phyloP scores from a whole-genome alignment of 1,140 invertebrate species.

The Camponotus floridanus region DNA sequence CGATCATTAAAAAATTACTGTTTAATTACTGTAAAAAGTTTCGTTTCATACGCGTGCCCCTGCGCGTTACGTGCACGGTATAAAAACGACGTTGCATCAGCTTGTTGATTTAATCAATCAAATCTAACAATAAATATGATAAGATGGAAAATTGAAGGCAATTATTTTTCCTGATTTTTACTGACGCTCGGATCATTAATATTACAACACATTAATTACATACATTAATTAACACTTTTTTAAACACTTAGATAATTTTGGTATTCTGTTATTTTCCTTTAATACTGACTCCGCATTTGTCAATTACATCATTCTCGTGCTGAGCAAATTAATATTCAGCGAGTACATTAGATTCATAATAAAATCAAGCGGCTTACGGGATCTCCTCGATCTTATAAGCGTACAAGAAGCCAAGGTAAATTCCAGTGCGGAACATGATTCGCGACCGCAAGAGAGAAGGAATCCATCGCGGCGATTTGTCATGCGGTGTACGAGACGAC shows the following conservation, averaged over 20 bases:
- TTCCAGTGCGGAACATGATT: constrained; percentile 23
- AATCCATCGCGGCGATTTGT: constrained; percentile 42
- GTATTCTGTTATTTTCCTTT: neutral
- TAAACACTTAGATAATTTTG: neutral
- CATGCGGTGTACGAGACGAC: constrained; percentile 32
- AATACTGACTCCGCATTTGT: neutral
- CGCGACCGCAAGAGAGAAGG: constrained; percentile 17
- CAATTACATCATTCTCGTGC: neutral
- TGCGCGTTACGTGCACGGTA: constrained; percentile 15
- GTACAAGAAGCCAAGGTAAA: constrained; percentile 8
- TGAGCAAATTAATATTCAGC: neutral
- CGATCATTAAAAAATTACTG: constrained; percentile 61
- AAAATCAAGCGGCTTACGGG: constrained; percentile 13
- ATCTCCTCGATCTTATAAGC: constrained; percentile 6
- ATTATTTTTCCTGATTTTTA: neutral
- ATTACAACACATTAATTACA: neutral
- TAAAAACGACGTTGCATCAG: constrained; percentile 32
- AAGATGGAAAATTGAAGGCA: neutral
- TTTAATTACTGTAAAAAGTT: constrained; percentile 62
- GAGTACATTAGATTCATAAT: neutral
- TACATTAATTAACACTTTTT: neutral
- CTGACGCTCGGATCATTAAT: neutral
- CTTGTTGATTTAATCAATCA: neutral
- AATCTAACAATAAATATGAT: neutral
- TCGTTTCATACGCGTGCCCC: constrained; percentile 22